Evolutionary conservation across 2,113 vertebrate genomes (phyloP), one percentile per base, ranked within the genome.

Genomic region (Syngnathus scovelli): DNA sequence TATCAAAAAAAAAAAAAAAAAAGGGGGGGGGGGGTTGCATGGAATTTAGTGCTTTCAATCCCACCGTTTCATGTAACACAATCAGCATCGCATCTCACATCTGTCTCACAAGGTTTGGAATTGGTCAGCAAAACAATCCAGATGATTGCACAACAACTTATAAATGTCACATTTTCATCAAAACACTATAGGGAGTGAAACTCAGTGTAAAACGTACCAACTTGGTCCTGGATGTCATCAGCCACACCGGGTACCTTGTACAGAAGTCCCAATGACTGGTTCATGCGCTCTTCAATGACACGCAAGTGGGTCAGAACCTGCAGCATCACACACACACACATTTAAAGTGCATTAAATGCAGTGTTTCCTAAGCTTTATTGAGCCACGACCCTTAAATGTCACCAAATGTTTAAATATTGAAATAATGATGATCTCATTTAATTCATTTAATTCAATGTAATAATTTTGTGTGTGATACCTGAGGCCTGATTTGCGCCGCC

Each of bases 271-370:
- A 99, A 93, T 74, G 95, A 98, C 89, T 99, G 96, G 88, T 99
- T 99, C 96, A 99, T 98, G 58, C 96, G 92, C 76, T 99, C 96
- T 27, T 98, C 96, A 60, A 98, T 99, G 76, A 99, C 95, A 44
- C 94, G 95, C 78, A 99, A 93, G 85, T 99, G 96, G 41, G 96
- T 99, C 92, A 99, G 92, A 46, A 99, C 96, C 96, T 99, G 3
- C 6, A 36, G 64, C 11, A 64, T 37, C 49, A 82, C 33, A 62
- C n/a, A 48, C 16, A 48, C 21, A 65, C 12, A 66, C 39, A 23
- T 21, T 27, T 7, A 36, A 21, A 65, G 6, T 15, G 55, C n/a
- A 33, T 55, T 21, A 8, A 8, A 21, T 6, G 7, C 27, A 36
- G 15, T 12, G 12, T 56, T 16, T 33, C 13, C 1, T 3, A 16